Evolutionary conservation across 2,888 invertebrate species (phyloP), one percentile per base, ranked within the genome.

Genomic region (Idaea aversata): DNA sequence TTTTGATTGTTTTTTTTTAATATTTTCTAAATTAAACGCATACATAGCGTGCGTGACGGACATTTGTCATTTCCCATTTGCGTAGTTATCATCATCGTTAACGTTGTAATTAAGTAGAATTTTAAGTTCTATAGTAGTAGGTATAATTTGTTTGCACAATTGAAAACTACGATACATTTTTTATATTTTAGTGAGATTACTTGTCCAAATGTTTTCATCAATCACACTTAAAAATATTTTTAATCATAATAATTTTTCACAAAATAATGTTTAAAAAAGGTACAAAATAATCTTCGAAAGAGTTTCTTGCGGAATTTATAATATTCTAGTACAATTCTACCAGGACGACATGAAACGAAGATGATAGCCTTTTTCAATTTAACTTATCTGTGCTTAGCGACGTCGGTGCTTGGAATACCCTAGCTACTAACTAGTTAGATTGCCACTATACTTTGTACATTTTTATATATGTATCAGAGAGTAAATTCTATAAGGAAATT

Each of bases 331-430:
- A 68, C 67, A 68, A 47, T 47, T 47, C 47, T 47, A 13, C 13
- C 3, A 63, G 72, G 68, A 75, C 73, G 67, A 70, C 68, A 61
- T 58, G 67, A 69, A 62, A 65, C 63, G 65, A 77, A 81, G 82
- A 85, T 85, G 79, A 84, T 83, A 82, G 79, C 83, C 47, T 77
- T 80, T 84, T 85, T 76, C 85, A 85, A 85, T 85, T 85, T 85
- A 82, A 83, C 85, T 85, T 85, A 85, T 81, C 81, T 78, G 65
- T 68, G 71, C 77, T 81, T 75, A 76, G 59, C 34, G 59, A 34
- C 61, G 59, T 61, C 36, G 63, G 7, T 38, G 64, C 47, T 6
- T 47, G 10, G 47, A 47, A 47, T 47, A 47, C 47, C 10, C 47
- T 47, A 47, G 47, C 47, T 47, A 47, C 10, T 47, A 47, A 47